Evolutionary conservation across 2,888 invertebrate species (phyloP).

Genomic region (Lydus trimaculatus): DNA sequence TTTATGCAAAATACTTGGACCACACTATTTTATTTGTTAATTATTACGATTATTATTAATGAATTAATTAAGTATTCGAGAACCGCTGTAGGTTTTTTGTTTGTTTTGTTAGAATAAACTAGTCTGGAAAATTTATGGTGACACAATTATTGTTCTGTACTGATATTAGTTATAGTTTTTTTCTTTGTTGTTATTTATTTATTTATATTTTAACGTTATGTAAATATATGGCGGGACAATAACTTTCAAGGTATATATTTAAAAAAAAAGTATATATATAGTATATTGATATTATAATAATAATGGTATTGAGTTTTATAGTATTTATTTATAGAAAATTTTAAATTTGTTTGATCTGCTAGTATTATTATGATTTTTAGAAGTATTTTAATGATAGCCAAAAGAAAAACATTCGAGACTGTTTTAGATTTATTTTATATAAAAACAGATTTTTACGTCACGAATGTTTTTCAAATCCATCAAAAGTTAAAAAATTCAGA

Average conservation of each 20-base stretch:
- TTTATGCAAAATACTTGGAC: background rate
- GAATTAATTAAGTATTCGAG: background rate
- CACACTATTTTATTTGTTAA: background rate
- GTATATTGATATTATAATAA: constrained; percentile 21
- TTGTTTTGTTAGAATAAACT: background rate
- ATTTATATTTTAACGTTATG: constrained; percentile 10
- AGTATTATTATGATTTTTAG: background rate
- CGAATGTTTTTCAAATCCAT: background rate
- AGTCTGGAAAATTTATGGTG: background rate
- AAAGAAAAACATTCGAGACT: background rate
- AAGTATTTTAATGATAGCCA: background rate
- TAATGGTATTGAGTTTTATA: constrained; percentile 14
- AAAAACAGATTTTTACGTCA: background rate
- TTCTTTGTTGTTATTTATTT: constrained; percentile 2
- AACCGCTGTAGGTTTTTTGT: background rate
- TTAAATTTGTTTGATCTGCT: background rate
- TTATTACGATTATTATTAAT: background rate
- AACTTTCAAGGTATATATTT: constrained; percentile 34
- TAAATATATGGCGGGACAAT: constrained; percentile 33
- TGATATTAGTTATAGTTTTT: constrained; percentile 21
- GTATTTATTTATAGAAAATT: background rate
- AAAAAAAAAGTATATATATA: constrained; percentile 25
- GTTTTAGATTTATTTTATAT: background rate
- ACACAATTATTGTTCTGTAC: background rate
- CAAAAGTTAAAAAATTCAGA: constrained; percentile 26